Percentiles rank a stretch among this genome's conserved stretches.
phyloP scores from a whole-genome alignment of 30 jellyfish, hydroid and myxozoan species.

The Aurelia aurita region DNA sequence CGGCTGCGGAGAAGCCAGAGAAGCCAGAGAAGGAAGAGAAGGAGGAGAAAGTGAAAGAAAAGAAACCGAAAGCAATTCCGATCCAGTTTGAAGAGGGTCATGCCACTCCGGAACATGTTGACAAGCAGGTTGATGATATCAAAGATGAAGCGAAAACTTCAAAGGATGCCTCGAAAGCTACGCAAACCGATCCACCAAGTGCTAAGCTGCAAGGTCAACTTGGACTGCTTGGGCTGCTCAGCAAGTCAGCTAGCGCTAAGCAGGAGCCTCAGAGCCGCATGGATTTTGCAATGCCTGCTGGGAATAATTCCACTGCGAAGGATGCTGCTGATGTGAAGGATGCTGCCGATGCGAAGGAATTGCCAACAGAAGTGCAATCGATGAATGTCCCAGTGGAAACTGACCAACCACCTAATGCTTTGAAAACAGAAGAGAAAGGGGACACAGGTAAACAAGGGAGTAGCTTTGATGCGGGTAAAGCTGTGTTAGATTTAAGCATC shows the following conservation, averaged over 20 bases:
- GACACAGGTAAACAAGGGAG: conserved; percentile 47
- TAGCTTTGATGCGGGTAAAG: neutral
- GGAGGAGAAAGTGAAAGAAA: conserved; percentile 37
- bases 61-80: conserved; percentile 63
- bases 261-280: conserved; percentile 47
- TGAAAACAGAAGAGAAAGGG: neutral
- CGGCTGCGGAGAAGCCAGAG: conserved; percentile 19
- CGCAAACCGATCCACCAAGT: conserved; percentile 7
- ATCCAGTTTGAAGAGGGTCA: conserved; percentile 45
- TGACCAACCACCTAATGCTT: neutral
- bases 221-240: conserved; percentile 30
- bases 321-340: neutral
- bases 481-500: conserved; percentile 35
- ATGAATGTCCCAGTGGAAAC: no score
- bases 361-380: no score
- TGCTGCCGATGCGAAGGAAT: no score
- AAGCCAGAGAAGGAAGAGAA: conserved; percentile 36
- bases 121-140: conserved; percentile 46
- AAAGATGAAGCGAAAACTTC: conserved; percentile 24
- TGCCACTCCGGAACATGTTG: conserved; percentile 43
- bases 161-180: conserved; percentile 22
- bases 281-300: conserved; percentile 1
- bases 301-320: conserved; percentile 1
- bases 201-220: conserved; percentile 33
- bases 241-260: neutral